phyloP scores from a whole-genome alignment of 2,888 invertebrate species.

The Mystacides longicornis region DNA sequence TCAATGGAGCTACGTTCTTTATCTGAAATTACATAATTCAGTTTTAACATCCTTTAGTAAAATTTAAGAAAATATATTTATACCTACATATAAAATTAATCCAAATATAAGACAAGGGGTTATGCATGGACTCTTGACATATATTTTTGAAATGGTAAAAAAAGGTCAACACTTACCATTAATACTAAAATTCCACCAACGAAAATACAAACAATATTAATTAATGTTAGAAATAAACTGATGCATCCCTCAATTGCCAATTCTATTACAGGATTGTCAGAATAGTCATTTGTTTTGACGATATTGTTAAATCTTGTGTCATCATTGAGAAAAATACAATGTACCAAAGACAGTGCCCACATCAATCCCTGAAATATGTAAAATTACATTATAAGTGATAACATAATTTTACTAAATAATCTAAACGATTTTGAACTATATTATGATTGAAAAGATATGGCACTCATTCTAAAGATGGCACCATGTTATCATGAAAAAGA shows the following conservation, averaged over 20 bases:
- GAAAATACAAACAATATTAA: constrained; percentile 69
- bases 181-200: constrained; percentile 61
- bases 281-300: constrained; percentile 46
- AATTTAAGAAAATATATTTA: too few relatives aligned
- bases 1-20: constrained; percentile 55
- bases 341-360: constrained; percentile 56
- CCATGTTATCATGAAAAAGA: too few relatives aligned
- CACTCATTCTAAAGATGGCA: too few relatives aligned
- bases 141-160: background rate
- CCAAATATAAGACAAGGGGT: too few relatives aligned
- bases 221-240: constrained; percentile 62
- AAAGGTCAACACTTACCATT: constrained; percentile 42
- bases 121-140: too few relatives aligned
- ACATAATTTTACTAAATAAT: too few relatives aligned
- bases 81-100: too few relatives aligned
- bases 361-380: constrained; percentile 48
- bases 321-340: constrained; percentile 43
- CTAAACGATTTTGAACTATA: too few relatives aligned
- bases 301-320: constrained; percentile 38
- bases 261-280: constrained; percentile 53
- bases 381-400: too few relatives aligned
- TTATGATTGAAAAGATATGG: too few relatives aligned
- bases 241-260: constrained; percentile 56
- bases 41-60: too few relatives aligned
- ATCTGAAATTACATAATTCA: constrained; percentile 34